Base-by-base conservation (phyloP, 2,113 vertebrate genomes). In the Cynocephalus volans region DNA sequence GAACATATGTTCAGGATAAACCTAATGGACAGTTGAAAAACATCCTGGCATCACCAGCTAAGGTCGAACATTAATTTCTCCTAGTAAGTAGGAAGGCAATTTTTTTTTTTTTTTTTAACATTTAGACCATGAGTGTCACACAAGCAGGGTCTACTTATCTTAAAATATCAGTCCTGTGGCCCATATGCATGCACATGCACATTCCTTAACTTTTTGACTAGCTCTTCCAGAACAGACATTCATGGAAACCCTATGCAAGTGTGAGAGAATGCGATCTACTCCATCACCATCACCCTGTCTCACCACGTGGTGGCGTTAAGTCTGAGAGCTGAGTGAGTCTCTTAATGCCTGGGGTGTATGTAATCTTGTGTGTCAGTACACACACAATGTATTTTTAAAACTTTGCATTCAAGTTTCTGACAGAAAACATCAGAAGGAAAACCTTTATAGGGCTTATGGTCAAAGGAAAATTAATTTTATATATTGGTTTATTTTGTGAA, bases 381-480 rank as follows among this genome's bases (percentile, higher is more conserved):
- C n/a, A 81, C 14, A 93, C 28, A 58, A 36, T 65, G n/a, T 80
- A n/a, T 88, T 90, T 88, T 94, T 64, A 73, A 82, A 96, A 77
- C 19, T 58, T 13, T 18, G 33, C 50, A 6, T 92, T 82, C 72
- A 6, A 73, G 3, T 19, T 92, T 50, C 7, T 90, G 76, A 90
- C 23, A 70, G 60, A 92, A 92, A 73, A 93, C 1, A 56, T 86
- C 56, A 92, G 79, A 81, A 75, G 64, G 8, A 88, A 90, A 75
- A 50, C 8, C n/a, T 81, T 88, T 75, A n/a, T 54, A 23, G 69
- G 64, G 15, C 14, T 23, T 31, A 75, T 62, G 4, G 52, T 89
- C 33, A 92, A 92, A 45, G 24, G 31, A 69, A 65, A 86, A 86
- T 54, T 76, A 67, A 90, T 88, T 83, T 93, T 80, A 41, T 62